Evolutionary conservation across 2,113 vertebrate genomes (phyloP).

Genomic region (Cinclus mexicanus): DNA sequence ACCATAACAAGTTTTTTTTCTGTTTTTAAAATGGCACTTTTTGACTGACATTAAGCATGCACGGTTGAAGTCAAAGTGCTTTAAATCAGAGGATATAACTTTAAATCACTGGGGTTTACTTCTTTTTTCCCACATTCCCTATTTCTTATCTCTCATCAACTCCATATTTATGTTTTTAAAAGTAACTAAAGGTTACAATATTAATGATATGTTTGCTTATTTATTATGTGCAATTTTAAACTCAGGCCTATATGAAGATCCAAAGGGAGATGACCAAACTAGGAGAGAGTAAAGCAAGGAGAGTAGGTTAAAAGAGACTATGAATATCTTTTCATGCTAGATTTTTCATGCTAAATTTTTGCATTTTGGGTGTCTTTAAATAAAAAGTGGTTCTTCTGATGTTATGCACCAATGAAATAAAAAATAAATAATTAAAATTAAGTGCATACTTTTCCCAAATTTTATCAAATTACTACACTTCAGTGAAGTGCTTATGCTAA

Average conservation of each 20-base stretch:
- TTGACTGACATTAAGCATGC: not conserved
- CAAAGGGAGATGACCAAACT: conserved; percentile 37
- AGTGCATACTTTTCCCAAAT: conserved; percentile 27
- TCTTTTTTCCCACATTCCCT: not conserved
- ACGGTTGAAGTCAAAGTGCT: not conserved
- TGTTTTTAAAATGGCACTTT: not conserved
- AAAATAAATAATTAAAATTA: conserved; percentile 44
- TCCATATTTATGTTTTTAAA: conserved; percentile 9
- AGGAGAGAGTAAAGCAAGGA: not conserved
- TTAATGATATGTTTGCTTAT: conserved; percentile 52
- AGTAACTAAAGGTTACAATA: conserved; percentile 50
- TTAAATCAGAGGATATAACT: conserved; percentile 3
- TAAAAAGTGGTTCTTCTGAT: not conserved
- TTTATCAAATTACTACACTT: conserved; percentile 52
- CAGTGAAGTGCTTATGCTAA: conserved; percentile 46
- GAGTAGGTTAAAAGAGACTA: not conserved
- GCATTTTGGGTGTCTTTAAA: not conserved
- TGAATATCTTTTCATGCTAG: not conserved
- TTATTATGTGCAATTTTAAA: conserved; percentile 50
- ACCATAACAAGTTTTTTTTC: not conserved
- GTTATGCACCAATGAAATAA: not conserved
- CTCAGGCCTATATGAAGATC: not conserved
- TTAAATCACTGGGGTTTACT: not conserved
- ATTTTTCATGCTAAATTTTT: conserved; percentile 3
- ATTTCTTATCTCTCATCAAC: not conserved